Conservation (phyloP, 2,113 vertebrate species). For the Zosterops lateralis region DNA sequence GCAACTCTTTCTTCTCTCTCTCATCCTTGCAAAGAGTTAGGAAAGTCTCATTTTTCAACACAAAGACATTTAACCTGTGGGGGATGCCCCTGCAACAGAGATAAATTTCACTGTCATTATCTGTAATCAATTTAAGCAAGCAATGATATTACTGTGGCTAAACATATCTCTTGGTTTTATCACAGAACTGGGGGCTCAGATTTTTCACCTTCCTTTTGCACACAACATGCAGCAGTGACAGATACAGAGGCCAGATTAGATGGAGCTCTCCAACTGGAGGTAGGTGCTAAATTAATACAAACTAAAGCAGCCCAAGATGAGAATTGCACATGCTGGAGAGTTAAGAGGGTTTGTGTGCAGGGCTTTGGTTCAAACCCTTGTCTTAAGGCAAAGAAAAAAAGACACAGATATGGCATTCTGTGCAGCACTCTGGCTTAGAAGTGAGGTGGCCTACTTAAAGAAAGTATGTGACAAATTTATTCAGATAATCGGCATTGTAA, state of each 20-base stretch:
- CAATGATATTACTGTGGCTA: background rate
- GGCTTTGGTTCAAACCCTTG: background rate
- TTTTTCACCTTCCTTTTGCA: conserved; percentile 6
- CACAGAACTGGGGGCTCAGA: background rate
- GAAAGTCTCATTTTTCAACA: background rate
- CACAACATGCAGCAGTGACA: background rate
- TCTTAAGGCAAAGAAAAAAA: background rate
- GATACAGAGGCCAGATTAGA: background rate
- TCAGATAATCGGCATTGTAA: background rate
- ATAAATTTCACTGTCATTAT: background rate
- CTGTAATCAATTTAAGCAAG: background rate
- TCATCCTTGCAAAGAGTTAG: background rate
- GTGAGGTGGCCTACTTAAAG: background rate
- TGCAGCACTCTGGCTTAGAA: background rate
- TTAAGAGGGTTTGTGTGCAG: conserved; percentile 21
- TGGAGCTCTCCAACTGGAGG: background rate
- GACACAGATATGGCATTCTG: background rate
- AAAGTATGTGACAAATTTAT: conserved; percentile 2
- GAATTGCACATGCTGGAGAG: background rate
- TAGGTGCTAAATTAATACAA: background rate
- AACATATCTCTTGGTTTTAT: background rate
- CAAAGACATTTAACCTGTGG: background rate
- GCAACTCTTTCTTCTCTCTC: background rate
- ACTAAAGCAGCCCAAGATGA: conserved; percentile 17
- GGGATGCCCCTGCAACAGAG: background rate